Base-by-base conservation (phyloP, 1,140 invertebrate genomes). In the Heliconius himera region DNA sequence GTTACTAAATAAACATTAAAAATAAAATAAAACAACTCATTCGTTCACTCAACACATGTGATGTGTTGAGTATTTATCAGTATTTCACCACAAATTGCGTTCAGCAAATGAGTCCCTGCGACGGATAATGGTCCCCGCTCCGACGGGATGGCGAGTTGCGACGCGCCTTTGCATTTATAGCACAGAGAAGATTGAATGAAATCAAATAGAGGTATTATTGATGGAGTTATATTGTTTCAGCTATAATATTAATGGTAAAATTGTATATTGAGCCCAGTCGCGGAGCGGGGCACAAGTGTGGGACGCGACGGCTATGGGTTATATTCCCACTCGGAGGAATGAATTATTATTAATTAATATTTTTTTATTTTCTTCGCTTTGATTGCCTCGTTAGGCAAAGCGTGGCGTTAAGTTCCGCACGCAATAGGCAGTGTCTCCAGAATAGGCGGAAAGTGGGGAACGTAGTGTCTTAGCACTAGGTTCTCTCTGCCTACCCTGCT, bases 141-240 rank as follows among this genome's bases (percentile, higher is more conserved):
- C 75, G 73, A 66, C 76, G 75, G 83, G 86, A 87, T 87, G 86
- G 86, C 84, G 54, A 56, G 20, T 56, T 22, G 18, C 54, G 83
- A 76, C 82, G 79, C 81, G 84, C 80, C 84, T 88, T 88, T 88
- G 87, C 87, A 88, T 88, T 88, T 86, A 88, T 84, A 88, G 87
- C 82, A 85, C 85, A 85, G 77, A 85, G 85, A 87, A 82, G 78
- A 83, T 83, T 76, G 80, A 83, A 77, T 81, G 83, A 86, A 87
- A 85, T 85, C 83, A 60, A 85, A 83, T 78, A 78, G n/a, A 73
- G 66, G 74, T 56, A n/a, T 56, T 60, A 26, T 11, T 13, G 22
- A 60, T 60, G 2, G 9, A 26, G 22, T 66, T 26, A 66, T 60
- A 8, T 56, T 56, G 4, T 56, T 3, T n/a, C 5, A 56, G 20